Evolutionary conservation across 2,797 vertebrate genomes (phyloP), one percentile per base, ranked within the genome.

Genomic region (Masticophis lateralis): DNA sequence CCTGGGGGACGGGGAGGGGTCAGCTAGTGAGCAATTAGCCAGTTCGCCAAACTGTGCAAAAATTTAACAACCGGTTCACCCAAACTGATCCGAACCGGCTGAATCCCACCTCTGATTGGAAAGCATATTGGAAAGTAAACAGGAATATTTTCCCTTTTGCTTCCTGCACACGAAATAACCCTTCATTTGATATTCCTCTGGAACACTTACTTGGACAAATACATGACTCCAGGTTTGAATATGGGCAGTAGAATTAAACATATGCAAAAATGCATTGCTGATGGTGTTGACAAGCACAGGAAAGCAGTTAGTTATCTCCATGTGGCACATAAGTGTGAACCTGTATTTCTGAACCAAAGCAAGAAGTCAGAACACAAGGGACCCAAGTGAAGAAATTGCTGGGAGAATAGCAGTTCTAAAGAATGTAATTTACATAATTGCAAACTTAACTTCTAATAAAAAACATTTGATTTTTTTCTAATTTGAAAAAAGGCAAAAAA

Each of bases 281-380:
- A 99, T 98, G 22, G 99, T 0, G 5, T 98, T 99, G 66, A 99
- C 96, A 0, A 98, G 97, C 96, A 99, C 99, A 0, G 99, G 99
- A 92, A 99, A 96, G 11, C 98, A 99, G 96, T 99, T 99, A 28
- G 98, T 95, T 0, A 97, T 97, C 92, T 98, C 98, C 96, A 98
- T 94, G 93, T 99, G 99, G 92, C 99, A 99, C 0, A 98, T 98
- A 47, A 99, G 27, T 0, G 96, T 98, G 96, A 98, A 99, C 56
- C 95, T 98, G 95, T 98, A 98, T 66, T 97, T 98, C 98, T 99
- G 96, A 95, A 96, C 61, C 88, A 92, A 86, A 93, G 94, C 47
- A 86, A 59, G 95, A 92, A 51, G 56, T 74, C 53, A 91, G 91
- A 93, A 12, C n/a, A 93, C 11, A 60, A 87, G 90, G 5, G 18